A percentile compares a stretch with the other conserved stretches of the same genome.
These are phyloP conservation scores for Drosophila affinis DNA, from an alignment of 2,888 invertebrate species.

Conservation along the genomic window DNA sequence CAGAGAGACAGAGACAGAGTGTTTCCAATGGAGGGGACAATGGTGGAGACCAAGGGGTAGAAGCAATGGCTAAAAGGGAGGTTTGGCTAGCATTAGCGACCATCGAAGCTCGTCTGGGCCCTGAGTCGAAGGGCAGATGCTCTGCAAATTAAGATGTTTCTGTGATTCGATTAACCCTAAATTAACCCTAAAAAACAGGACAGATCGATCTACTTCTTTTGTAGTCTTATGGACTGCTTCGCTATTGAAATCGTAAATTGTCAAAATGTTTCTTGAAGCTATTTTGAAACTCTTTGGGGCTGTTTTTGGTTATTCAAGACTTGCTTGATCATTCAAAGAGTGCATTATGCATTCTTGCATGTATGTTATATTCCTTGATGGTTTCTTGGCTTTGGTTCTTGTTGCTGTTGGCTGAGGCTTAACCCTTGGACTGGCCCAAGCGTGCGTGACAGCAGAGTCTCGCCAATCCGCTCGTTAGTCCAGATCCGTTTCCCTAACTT, in stretches of 20 bases:
- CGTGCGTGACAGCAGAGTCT: neutral
- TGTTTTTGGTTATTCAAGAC: too few relatives aligned
- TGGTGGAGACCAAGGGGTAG: constrained; percentile 1
- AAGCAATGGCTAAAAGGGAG: neutral
- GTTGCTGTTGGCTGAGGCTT: neutral
- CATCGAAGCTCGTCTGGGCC: neutral
- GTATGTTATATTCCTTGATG: neutral
- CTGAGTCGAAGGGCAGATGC: constrained; percentile 14
- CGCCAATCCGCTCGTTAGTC: constrained; percentile 34
- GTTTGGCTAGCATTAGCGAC: constrained; percentile 34
- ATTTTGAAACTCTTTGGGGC: too few relatives aligned
- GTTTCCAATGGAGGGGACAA: constrained; percentile 10
- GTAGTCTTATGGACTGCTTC: too few relatives aligned
- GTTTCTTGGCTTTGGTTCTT: neutral
- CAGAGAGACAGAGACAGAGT: constrained; percentile 25
- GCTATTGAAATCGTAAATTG: too few relatives aligned
- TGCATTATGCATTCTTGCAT: neutral
- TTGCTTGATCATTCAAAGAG: too few relatives aligned
- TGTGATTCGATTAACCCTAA: too few relatives aligned
- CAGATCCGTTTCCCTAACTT: constrained; percentile 55
- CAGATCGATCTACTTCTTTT: too few relatives aligned
- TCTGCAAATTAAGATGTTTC: neutral
- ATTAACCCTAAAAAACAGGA: too few relatives aligned
- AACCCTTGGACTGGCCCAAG: neutral
- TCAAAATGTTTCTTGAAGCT: too few relatives aligned